These are phyloP conservation scores for Apteryx mantelli DNA, from an alignment of 2,113 vertebrate genomes.

Conservation along the genomic window DNA sequence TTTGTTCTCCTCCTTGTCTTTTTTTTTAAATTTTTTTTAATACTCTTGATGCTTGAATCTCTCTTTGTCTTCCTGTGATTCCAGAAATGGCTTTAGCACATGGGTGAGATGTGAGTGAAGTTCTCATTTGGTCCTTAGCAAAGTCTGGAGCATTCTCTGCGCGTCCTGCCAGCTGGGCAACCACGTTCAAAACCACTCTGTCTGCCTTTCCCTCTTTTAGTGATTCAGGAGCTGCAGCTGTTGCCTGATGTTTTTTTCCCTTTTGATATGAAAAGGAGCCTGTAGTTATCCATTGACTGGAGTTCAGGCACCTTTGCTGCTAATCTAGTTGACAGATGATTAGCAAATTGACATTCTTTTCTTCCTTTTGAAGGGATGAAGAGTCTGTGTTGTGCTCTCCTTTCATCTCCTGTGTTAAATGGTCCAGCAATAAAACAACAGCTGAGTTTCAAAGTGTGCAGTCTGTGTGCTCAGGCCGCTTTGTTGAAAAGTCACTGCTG, in stretches of 20 bases:
- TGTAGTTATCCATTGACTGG: constrained; percentile 38
- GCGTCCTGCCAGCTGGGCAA: neutral
- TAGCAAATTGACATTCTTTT: constrained; percentile 39
- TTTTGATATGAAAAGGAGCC: constrained; percentile 34
- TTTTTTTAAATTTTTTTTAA: neutral
- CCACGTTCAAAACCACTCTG: neutral
- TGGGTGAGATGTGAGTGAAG: neutral
- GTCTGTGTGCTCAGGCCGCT: neutral
- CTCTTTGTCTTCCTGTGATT: neutral
- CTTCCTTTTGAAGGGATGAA: constrained; percentile 9
- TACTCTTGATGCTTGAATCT: neutral
- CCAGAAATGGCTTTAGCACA: neutral
- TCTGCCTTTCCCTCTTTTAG: neutral
- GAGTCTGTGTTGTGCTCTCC: constrained; percentile 1
- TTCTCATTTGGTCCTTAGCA: neutral
- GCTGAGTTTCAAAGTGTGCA: constrained; percentile 17
- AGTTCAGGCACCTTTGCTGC: constrained; percentile 12
- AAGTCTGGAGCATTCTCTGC: neutral
- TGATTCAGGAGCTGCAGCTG: neutral
- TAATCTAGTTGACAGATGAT: constrained; percentile 45
- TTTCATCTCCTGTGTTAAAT: constrained; percentile 47
- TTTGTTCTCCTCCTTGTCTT: neutral
- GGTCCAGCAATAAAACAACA: constrained; percentile 14
- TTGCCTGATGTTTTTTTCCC: neutral
- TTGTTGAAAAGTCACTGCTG: neutral